A percentile compares a stretch with the other conserved stretches of the same genome.
These are phyloP conservation scores for Hipposideros armiger DNA, from an alignment of 2,113 vertebrate genomes.

Conservation along the genomic window DNA sequence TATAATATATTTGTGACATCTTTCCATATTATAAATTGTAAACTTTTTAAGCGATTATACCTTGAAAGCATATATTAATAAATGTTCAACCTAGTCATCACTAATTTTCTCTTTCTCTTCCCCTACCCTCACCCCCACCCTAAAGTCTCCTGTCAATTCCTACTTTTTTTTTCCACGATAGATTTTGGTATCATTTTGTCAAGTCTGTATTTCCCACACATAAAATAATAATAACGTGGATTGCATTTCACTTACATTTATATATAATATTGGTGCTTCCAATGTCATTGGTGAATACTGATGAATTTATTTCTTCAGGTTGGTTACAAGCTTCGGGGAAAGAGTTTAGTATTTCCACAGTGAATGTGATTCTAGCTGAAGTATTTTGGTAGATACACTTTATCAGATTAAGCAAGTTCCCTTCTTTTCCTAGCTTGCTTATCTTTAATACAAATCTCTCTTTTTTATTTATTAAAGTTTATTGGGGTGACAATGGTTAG, in stretches of 20 bases:
- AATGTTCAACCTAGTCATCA: neutral
- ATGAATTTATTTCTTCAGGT: neutral
- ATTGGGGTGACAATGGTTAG: too few relatives aligned
- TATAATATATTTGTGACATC: neutral
- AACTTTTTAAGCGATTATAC: neutral
- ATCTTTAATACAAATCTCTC: neutral
- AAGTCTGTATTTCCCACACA: neutral
- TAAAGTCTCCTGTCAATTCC: neutral
- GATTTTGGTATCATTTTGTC: neutral
- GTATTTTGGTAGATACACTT: neutral
- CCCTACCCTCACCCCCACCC: neutral
- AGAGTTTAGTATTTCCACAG: neutral
- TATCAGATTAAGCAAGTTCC: neutral
- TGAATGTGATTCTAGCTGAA: neutral
- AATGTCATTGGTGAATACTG: neutral
- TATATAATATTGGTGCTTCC: neutral
- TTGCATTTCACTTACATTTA: neutral
- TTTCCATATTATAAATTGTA: neutral
- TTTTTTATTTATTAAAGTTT: too few relatives aligned
- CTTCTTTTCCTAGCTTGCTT: neutral
- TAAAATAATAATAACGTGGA: neutral
- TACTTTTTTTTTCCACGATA: neutral
- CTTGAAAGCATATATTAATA: conserved; percentile 15
- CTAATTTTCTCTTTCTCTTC: neutral
- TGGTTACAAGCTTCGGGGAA: neutral